Evolutionary conservation across 2,113 vertebrate species (phyloP).

Genomic region (Pleuronectes platessa): DNA sequence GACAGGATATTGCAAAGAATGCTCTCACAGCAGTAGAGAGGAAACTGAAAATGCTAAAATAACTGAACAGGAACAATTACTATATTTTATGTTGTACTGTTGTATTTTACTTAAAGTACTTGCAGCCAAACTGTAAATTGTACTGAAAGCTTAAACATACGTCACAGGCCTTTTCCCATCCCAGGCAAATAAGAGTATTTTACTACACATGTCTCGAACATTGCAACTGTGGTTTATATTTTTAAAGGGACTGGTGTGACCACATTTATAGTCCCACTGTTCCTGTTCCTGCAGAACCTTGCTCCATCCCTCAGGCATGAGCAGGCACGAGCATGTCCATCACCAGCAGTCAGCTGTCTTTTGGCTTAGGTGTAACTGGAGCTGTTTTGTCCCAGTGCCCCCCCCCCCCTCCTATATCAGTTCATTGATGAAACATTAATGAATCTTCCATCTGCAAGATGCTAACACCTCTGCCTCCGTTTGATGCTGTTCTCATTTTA

Average conservation of each 20-base stretch:
- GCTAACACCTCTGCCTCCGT: conserved; percentile 49
- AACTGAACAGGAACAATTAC: neutral
- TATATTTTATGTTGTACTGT: neutral
- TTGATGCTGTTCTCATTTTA: conserved; percentile 39
- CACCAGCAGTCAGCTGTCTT: conserved; percentile 22
- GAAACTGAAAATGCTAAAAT: neutral
- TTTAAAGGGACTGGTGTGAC: neutral
- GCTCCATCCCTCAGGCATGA: conserved; percentile 18
- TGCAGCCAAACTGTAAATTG: neutral
- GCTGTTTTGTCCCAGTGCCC: neutral
- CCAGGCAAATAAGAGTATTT: neutral
- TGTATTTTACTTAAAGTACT: too few species aligned
- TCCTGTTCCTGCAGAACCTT: conserved; percentile 1
- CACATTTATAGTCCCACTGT: neutral
- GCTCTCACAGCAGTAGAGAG: neutral
- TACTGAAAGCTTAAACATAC: neutral
- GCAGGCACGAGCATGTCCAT: conserved; percentile 1
- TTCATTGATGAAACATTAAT: conserved; percentile 74
- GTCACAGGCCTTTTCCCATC: neutral
- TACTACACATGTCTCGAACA: neutral
- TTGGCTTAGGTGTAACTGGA: conserved; percentile 53
- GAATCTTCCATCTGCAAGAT: conserved; percentile 51
- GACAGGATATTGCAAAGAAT: neutral
- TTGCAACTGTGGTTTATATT: neutral
- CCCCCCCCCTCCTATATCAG: conserved; percentile 20